A percentile compares a stretch with the other conserved stretches of the same genome.
Conservation (phyloP, 2,797 vertebrate species). For the Lepus oiostolus region DNA sequence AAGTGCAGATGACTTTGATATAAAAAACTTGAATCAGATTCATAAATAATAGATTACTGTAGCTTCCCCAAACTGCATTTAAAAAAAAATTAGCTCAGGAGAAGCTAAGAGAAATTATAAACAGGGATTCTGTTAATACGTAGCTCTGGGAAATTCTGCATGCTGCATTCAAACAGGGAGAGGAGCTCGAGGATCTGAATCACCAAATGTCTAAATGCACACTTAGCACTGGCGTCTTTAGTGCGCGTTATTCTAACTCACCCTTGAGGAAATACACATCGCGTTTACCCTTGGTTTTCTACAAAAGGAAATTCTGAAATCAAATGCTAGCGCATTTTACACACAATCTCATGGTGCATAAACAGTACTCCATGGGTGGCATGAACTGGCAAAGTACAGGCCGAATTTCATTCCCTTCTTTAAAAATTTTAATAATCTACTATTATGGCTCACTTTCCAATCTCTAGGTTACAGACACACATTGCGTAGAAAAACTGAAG, state of each 20-base stretch:
- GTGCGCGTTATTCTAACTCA: not conserved
- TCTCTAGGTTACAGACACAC: not conserved
- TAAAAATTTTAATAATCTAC: not conserved
- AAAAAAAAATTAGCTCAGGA: not conserved
- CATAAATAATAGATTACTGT: not conserved
- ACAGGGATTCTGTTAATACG: not conserved
- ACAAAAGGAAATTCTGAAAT: not conserved
- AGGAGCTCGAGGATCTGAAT: not conserved
- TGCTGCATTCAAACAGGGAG: not conserved
- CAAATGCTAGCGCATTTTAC: not conserved
- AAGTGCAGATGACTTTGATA: conserved; percentile 66
- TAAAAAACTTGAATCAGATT: conserved; percentile 37
- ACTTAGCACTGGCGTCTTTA: not conserved
- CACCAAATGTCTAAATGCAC: not conserved
- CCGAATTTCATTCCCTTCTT: not conserved
- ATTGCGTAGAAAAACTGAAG: not conserved
- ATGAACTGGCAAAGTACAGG: not conserved
- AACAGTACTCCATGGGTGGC: not conserved
- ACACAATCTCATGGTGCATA: not conserved
- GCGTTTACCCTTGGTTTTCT: not conserved
- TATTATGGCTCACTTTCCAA: not conserved
- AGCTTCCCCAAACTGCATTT: conserved; percentile 47
- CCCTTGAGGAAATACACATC: not conserved
- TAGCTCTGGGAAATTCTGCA: not conserved
- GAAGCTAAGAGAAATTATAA: conserved; percentile 41